These are phyloP conservation scores for Pluvialis apricaria DNA, from an alignment of 2,113 vertebrate species.

Conservation along the genomic window DNA sequence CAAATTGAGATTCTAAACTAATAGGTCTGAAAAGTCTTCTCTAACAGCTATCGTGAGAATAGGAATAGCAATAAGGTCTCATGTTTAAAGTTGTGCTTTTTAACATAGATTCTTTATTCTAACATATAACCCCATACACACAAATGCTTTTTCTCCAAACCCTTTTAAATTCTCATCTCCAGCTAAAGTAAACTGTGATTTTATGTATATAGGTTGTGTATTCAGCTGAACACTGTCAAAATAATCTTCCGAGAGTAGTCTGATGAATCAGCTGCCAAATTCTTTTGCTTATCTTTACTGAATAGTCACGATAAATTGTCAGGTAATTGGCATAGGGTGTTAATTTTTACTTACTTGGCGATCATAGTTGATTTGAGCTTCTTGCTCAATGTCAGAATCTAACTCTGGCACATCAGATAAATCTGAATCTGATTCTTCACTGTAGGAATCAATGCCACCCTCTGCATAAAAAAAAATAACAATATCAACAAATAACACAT, in stretches of 20 bases:
- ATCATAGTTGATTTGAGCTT: constrained; percentile 94
- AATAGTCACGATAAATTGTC: background rate
- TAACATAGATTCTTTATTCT: background rate
- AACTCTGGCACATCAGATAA: constrained; percentile 93
- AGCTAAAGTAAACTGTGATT: background rate
- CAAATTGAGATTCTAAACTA: background rate
- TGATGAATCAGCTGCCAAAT: background rate
- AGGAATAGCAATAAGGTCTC: background rate
- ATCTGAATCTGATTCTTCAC: constrained; percentile 95
- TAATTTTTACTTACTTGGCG: constrained; percentile 82
- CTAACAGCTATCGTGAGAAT: background rate
- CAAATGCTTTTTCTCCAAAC: background rate
- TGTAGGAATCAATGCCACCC: constrained; percentile 89
- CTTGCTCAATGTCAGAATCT: constrained; percentile 98
- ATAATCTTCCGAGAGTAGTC: background rate
- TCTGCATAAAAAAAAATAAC: constrained; percentile 70
- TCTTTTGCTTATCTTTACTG: background rate
- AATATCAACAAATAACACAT: background rate
- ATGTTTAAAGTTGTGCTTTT: background rate
- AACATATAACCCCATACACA: background rate
- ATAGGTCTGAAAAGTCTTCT: background rate
- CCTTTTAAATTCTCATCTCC: background rate
- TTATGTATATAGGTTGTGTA: background rate
- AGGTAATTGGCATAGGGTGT: background rate
- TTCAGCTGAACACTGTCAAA: background rate